Conservation (phyloP, 2,888 invertebrate genomes). For the Idaea straminata region DNA sequence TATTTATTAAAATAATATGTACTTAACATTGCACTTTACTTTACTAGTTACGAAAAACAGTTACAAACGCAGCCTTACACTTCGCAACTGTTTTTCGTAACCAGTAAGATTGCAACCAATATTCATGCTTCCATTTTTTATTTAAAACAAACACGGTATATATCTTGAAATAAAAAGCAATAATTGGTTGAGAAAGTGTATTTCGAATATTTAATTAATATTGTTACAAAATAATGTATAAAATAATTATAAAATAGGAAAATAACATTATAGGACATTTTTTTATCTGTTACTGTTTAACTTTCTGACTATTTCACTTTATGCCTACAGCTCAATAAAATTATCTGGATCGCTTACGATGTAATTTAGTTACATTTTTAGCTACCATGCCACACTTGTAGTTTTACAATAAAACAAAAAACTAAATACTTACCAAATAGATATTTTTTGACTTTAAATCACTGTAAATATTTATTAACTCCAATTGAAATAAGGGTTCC, state of each 20-base stretch:
- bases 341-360: no score
- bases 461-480: no score
- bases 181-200: not conserved
- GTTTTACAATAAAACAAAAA: no score
- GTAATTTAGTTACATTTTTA: no score
- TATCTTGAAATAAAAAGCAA: not conserved
- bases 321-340: no score
- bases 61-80: not conserved
- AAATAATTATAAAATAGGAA: not conserved
- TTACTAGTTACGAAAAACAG: not conserved
- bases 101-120: not conserved
- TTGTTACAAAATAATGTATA: not conserved
- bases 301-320: no score
- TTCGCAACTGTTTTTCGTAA: not conserved
- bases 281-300: not conserved
- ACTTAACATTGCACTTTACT: not conserved
- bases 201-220: not conserved
- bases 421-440: no score
- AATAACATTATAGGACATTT: not conserved
- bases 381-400: no score
- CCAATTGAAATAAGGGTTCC: no score
- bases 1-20: not conserved
- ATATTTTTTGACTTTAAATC: no score
- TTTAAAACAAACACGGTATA: not conserved
- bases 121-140: not conserved